Conservation (phyloP, 2,888 invertebrate genomes). For the Lepidochitona cinerea region DNA sequence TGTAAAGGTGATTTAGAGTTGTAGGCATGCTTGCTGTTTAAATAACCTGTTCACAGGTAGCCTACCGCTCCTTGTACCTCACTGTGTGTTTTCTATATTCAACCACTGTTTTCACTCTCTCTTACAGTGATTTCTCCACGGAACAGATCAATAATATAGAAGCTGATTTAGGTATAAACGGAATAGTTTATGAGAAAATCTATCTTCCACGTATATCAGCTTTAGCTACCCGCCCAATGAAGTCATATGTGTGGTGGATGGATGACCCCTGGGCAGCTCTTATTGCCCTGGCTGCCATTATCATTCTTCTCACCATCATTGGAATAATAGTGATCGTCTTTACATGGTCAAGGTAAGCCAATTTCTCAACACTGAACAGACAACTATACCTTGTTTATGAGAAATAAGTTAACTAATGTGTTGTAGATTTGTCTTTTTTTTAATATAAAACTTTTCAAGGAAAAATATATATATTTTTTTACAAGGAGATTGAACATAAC, state of each 20-base stretch:
- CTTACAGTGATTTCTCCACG: not conserved
- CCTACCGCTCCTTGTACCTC: not conserved
- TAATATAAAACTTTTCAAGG: too few relatives aligned
- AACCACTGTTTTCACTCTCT: not conserved
- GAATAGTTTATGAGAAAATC: conserved; percentile 25
- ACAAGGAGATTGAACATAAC: too few relatives aligned
- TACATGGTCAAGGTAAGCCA: conserved; percentile 88
- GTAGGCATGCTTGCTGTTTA: not conserved
- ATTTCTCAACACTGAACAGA: conserved; percentile 13
- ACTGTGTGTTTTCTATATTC: not conserved
- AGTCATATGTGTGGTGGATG: conserved; percentile 63
- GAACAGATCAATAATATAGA: not conserved
- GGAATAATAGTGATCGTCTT: conserved; percentile 94
- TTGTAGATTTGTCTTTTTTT: too few relatives aligned
- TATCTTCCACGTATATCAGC: conserved; percentile 43
- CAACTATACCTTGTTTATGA: too few relatives aligned
- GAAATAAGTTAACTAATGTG: too few relatives aligned
- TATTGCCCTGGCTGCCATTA: conserved; percentile 90
- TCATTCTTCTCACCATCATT: conserved; percentile 86
- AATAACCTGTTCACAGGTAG: not conserved
- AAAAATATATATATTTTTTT: too few relatives aligned
- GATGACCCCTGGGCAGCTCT: conserved; percentile 87
- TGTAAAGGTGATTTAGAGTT: not conserved
- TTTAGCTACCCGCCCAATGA: conserved; percentile 23
- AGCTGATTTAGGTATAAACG: conserved; percentile 27